Base-by-base conservation (phyloP, 2,113 vertebrate genomes). In the Melanerpes formicivorus region DNA sequence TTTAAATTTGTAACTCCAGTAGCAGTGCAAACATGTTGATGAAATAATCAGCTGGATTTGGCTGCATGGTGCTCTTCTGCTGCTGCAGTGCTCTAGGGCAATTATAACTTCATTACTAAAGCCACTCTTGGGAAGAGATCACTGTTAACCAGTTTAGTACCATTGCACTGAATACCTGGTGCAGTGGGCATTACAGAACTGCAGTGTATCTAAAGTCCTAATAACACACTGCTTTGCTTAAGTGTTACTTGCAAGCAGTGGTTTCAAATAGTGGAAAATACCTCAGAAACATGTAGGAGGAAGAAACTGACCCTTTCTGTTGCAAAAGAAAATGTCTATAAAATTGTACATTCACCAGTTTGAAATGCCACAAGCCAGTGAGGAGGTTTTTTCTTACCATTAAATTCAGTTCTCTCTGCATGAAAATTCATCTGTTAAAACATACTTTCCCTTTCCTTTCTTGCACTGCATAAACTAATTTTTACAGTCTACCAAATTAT, bases 31-130 rank as follows among this genome's bases (percentile, higher is more conserved):
- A 87, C 27, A 37, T 14, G 29, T 40, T 90, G 84, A 87, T 64
- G 37, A 92, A 90, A 93, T 90, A 60, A 87, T 76, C 63, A 37
- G 58, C 78, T 29, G 37, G 46, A 94, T 87, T 87, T 90, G 82
- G 63, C 73, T 71, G 69, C 52, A 46, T 25, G 32, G 46, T 46
- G 52, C 59, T 60, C 29, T 81, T 94, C 32, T 77, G 87, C 62
- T 66, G 55, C 55, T 73, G 88, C 80, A 89, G 72, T n/a, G 19
- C 42, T 87, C 70, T 48, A 50, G 42, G 46, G 8, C 0, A 0
- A 46, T 3, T 77, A 26, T 9, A 64, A 81, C 81, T 91, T 85
- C 50, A 44, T 18, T 46, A 42, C 60, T 70, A 58, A 72, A 80
- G 26, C 22, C 65, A 37, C 14, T 23, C 22, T 22, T 30, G 44